phyloP scores from a whole-genome alignment of 2,113 vertebrate genomes.

The Spilogale gracilis region DNA sequence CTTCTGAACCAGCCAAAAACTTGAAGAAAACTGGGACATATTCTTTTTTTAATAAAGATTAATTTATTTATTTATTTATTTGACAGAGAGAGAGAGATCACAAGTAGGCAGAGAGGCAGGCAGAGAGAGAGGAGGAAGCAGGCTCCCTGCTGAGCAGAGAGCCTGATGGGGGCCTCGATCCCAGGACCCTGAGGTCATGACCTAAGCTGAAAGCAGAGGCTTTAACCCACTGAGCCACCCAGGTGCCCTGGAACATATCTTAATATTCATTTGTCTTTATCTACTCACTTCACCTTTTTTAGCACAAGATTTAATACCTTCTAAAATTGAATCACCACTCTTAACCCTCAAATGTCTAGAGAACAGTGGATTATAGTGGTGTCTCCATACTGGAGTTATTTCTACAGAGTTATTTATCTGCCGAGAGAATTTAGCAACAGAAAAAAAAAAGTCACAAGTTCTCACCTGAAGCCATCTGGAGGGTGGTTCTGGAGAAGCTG shows the following conservation, averaged over 20 bases:
- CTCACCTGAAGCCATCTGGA: background rate
- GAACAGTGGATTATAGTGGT: fast-evolving
- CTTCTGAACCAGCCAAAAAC: background rate
- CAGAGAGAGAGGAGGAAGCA: too few relatives aligned
- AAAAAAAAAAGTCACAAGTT: background rate
- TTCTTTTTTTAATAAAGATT: too few relatives aligned
- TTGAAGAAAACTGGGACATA: background rate
- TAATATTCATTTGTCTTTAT: background rate
- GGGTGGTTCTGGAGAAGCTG: background rate
- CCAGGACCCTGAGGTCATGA: too few relatives aligned
- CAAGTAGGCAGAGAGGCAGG: too few relatives aligned
- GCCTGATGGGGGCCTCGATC: too few relatives aligned
- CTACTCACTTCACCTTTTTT: background rate
- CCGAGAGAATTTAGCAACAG: background rate
- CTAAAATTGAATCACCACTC: background rate
- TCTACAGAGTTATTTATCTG: background rate
- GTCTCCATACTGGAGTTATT: background rate
- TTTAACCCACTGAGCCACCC: too few relatives aligned
- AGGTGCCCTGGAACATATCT: background rate
- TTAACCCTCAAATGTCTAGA: background rate
- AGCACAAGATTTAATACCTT: background rate
- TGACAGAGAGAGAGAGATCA: too few relatives aligned
- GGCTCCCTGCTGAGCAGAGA: too few relatives aligned
- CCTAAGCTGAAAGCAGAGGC: too few relatives aligned
- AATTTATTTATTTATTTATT: too few relatives aligned